Evolutionary conservation across 2,888 invertebrate species (phyloP), one percentile per base, ranked within the genome.

Genomic region (Lithophane semibrunnea): DNA sequence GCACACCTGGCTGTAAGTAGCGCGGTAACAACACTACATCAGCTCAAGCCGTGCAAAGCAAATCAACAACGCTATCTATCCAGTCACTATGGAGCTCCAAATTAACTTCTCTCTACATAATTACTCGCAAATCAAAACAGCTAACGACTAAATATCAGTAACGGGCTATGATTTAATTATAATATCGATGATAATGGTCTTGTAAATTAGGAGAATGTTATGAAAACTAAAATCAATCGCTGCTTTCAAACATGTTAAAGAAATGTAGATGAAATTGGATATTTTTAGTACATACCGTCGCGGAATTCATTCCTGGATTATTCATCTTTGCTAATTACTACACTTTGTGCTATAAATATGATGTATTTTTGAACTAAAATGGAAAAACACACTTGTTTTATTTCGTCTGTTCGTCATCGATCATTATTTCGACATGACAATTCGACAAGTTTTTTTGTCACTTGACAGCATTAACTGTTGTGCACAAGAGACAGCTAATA

Each of bases 1-100:
- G 97, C 95, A 96, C 95, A 95, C 94, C 94, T 80, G 96, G 95
- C 96, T 96, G 96, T 96, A 96, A 96, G 92, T 95, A 91, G 91
- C 88, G 93, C 81, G 85, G 91, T 88, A 87, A 93, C 88, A 91
- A 86, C 86, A 90, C 96, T 96, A 95, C 92, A 86, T 95, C 91
- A 96, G 93, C 92, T 88, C 89, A 96, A 96, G 96, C 96, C 96
- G 94, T 95, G 96, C 96, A 94, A 96, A 96, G 96, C 75, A 80
- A 85, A 77, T 82, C 73, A 83, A 80, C 66, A 67, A 73, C 71
- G 56, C 77, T 69, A 67, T 75, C 77, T 69, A 67, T 75, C 70
- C 76, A 68, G 64, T 70, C 72, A 78, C 63, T 77, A 81, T 77
- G 37, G 44, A 69, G 75, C 70, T 63, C 68, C 44, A 80, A 86